Conservation (phyloP, 2,888 invertebrate species). For the Panorpa germanica region DNA sequence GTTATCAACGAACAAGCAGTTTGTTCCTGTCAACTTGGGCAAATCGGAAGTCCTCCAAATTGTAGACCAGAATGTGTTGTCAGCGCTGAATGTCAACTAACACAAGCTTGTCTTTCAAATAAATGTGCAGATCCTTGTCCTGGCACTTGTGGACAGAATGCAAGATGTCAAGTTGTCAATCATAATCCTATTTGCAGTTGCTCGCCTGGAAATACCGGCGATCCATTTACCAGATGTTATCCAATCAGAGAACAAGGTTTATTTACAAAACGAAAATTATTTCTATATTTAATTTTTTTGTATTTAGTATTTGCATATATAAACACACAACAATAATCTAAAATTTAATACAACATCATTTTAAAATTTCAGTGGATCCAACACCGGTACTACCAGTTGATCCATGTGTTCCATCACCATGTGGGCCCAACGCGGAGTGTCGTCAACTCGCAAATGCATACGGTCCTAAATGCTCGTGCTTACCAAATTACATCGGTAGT, state of each 20-base stretch:
- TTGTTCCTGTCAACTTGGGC: slow-evolving; percentile 51
- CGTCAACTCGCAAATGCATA: slow-evolving; percentile 30
- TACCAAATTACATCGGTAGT: slow-evolving; percentile 36
- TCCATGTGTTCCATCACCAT: slow-evolving; percentile 43
- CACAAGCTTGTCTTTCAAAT: slow-evolving; percentile 50
- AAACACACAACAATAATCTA: too few species aligned
- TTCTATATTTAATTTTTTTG: slow-evolving; percentile 1
- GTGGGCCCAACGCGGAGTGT: slow-evolving; percentile 42
- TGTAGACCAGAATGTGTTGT: slow-evolving; percentile 66
- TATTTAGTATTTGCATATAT: neutral
- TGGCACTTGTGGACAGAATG: slow-evolving; percentile 57
- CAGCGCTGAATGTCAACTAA: slow-evolving; percentile 54
- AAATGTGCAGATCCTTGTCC: slow-evolving; percentile 62
- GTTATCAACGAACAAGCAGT: slow-evolving; percentile 42
- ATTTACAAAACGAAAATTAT: too few species aligned
- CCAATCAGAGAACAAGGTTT: slow-evolving; percentile 20
- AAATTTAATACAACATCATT: too few species aligned
- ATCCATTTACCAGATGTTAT: slow-evolving; percentile 51
- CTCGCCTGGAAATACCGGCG: slow-evolving; percentile 46
- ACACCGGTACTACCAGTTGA: slow-evolving; percentile 25
- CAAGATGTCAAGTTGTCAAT: slow-evolving; percentile 60
- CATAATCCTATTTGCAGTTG: slow-evolving; percentile 70
- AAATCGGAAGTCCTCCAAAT: slow-evolving; percentile 51
- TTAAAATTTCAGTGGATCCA: slow-evolving; percentile 19
- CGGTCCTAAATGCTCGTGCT: slow-evolving; percentile 39